Evolutionary conservation across 2,113 vertebrate species (phyloP), one percentile per base, ranked within the genome.

Genomic region (Tricholaema leucomelas): DNA sequence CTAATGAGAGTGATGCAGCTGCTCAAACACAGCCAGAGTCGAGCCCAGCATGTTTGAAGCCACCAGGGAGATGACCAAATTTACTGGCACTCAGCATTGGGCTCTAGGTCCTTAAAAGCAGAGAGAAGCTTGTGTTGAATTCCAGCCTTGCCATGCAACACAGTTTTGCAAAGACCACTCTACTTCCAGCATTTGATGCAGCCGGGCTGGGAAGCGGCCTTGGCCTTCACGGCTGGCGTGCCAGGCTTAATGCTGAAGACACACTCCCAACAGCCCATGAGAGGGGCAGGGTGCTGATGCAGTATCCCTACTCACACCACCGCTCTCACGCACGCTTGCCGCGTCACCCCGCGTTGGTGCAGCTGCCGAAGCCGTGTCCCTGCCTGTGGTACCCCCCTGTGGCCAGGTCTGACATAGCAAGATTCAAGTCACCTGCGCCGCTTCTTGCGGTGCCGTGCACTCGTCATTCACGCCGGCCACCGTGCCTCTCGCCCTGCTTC

Each of bases 361-460:
- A 44, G 2, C 4, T 0, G 13, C 31, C 1, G 59, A 6, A 24
- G 8, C 33, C 12, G 74, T 54, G 85, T 84, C 73, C 3, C 91
- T 19, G 95, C 12, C 91, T 94, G 92, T 67, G 92, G 92, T 88
- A 94, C 95, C 95, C 92, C 40, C 94, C 87, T 85, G 94, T 87
- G 95, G 94, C 87, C 89, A 73, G 63, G 59, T 16, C 94, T 12
- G 87, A 84, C 94, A 96, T 73, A 76, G 93, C 95, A 94, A 3
- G 5, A 9, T 25, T 71, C 1, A 0, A 10, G 25, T 15, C 91
- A 36, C 86, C 87, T 67, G 75, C 44, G 8, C 4, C 11, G 4
- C 70, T 60, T 12, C 5, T 7, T 14, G 63, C 63, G 0, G 2
- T 1, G 42, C 27, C 13, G 0, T 1, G 61, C 10, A 0, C 27